A percentile compares a stretch with the other conserved stretches of the same genome.
Conservation (phyloP, 2,113 vertebrate species). For the Clarias macrocephalus region DNA sequence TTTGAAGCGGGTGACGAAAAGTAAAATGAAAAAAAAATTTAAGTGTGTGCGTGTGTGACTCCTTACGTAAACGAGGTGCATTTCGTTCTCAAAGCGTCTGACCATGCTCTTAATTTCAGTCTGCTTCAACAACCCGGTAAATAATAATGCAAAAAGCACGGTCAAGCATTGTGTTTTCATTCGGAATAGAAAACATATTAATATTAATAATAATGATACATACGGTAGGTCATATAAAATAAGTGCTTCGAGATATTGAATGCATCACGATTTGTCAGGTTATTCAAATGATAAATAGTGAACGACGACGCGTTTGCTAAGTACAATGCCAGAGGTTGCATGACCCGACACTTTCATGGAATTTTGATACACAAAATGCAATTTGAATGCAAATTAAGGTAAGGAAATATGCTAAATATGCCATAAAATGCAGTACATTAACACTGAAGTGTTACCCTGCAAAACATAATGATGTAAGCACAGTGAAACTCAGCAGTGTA, state of each 20-base stretch:
- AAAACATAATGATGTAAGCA: neutral
- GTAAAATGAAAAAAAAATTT: neutral
- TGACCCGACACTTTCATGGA: neutral
- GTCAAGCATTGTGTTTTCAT: neutral
- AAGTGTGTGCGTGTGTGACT: neutral
- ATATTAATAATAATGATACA: neutral
- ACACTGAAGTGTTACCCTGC: neutral
- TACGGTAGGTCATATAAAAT: neutral
- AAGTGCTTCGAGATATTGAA: neutral
- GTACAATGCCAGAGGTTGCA: neutral
- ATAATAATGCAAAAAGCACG: neutral
- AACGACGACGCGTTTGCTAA: neutral
- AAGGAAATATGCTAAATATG: neutral
- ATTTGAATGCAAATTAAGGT: neutral
- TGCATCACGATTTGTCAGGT: neutral
- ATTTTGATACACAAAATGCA: neutral
- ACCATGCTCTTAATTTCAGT: neutral
- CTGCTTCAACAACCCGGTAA: neutral
- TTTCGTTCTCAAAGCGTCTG: neutral
- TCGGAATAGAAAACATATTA: neutral
- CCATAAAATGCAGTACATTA: neutral
- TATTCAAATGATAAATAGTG: neutral
- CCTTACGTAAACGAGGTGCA: neutral
- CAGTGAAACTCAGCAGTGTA: neutral
- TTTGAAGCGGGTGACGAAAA: neutral